Base-by-base conservation (phyloP, 1,140 invertebrate species). In the Papilio glaucus region DNA sequence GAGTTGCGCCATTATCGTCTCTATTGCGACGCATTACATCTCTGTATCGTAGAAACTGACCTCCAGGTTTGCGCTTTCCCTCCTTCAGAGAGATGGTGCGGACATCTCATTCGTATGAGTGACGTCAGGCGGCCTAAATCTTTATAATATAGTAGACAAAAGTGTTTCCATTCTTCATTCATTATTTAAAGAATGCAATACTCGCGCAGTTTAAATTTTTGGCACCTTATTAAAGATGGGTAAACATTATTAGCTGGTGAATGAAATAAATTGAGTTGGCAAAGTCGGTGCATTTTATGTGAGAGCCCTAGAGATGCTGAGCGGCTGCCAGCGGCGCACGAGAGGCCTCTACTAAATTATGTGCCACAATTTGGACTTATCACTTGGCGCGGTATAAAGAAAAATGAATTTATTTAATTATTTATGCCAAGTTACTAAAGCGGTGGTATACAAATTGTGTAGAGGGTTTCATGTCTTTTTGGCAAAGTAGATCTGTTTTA, bases 211-310 rank as follows among this genome's bases (percentile, higher is more conserved):
- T 57, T 21, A 33, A 61, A 61, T 37, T 61, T 33, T 61, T 8
- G 8, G n/a, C 29, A 61, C 26, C 29, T 12, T 61, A 61, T 10
- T 12, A 10, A n/a, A 3, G 26, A 15, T 37, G 26, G n/a, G 26
- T 29, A 61, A 61, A 61, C 24, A 61, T 61, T 61, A 61, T 61
- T 61, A 61, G 60, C 29, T 37, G 33, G 62, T 65, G 37, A 65
- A 65, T 65, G 29, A 38, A 39, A 65, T 65, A 24, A 65, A 65
- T 65, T 65, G n/a, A 38, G 37, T 65, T 65, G 62, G 62, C 62
- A 39, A 37, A 10, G 62, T 65, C 0, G 33, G 1, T 63, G 62
- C 62, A 65, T 65, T 65, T 65, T 65, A 65, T 65, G 62, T 37
- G 62, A 65, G 37, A 9, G 62, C 15, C 15, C 62, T 65, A 33